Conservation (phyloP, 2,113 vertebrate species). For the Hucho hucho region DNA sequence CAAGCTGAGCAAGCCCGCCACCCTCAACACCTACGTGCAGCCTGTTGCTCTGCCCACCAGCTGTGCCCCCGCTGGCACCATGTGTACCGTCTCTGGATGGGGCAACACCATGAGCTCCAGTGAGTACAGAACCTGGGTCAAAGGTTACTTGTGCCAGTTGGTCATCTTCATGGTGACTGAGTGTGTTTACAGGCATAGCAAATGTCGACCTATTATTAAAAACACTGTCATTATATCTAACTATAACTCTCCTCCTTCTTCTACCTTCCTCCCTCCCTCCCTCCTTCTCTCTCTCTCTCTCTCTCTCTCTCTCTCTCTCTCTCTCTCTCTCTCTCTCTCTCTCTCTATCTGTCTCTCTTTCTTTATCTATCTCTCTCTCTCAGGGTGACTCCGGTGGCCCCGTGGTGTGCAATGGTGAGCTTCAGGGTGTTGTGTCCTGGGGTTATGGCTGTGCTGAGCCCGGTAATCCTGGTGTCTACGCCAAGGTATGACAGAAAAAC, state of each 20-base stretch:
- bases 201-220: background rate
- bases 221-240: background rate
- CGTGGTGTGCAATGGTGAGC: slow-evolving; percentile 58
- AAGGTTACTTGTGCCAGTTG: too few species aligned
- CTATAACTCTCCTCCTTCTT: background rate
- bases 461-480: slow-evolving; percentile 68
- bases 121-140: slow-evolving; percentile 38
- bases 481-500: slow-evolving; percentile 44
- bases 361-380: background rate
- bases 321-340: background rate
- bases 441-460: slow-evolving; percentile 63
- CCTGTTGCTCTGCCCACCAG: too few species aligned
- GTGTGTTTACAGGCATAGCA: background rate
- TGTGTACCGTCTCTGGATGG: too few species aligned
- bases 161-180: too few species aligned
- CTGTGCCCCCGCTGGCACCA: too few species aligned
- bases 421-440: slow-evolving; percentile 76
- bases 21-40: too few species aligned
- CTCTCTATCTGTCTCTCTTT: background rate
- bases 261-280: too few species aligned
- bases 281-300: background rate
- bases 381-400: slow-evolving; percentile 77
- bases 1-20: too few species aligned
- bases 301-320: background rate
- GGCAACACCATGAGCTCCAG: slow-evolving; percentile 19